Conservation (phyloP, 2,797 vertebrate species). For the Eulemur coronatus region DNA sequence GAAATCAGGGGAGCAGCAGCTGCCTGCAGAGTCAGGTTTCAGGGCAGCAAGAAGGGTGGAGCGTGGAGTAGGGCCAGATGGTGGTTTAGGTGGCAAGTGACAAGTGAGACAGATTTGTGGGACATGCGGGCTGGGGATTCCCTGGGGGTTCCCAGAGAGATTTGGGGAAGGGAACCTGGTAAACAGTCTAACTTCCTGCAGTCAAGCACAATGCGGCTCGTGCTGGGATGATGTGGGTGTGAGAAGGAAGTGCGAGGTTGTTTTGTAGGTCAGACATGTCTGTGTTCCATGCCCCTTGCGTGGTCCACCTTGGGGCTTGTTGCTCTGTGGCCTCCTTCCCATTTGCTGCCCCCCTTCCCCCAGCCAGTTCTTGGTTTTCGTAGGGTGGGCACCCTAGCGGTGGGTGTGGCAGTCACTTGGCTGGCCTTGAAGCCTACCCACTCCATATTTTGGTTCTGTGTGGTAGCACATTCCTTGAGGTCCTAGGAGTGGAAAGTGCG, state of each 20-base stretch:
- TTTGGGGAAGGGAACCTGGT: background rate
- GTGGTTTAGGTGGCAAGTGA: background rate
- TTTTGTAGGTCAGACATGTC: background rate
- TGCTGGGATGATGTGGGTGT: background rate
- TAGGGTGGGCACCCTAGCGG: background rate
- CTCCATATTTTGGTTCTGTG: background rate
- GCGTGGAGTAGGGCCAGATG: background rate
- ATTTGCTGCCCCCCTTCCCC: background rate
- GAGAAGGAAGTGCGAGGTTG: background rate
- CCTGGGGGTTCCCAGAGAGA: background rate
- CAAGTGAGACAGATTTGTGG: background rate
- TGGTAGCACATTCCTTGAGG: background rate
- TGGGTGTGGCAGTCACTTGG: no score
- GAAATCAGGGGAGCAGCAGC: background rate
- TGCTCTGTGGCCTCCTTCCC: background rate
- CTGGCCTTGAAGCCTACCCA: background rate
- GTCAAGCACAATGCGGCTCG: background rate
- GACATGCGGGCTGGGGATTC: conserved; percentile 10
- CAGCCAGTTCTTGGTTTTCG: background rate
- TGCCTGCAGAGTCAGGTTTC: conserved; percentile 32
- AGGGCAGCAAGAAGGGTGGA: background rate
- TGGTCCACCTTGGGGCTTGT: background rate
- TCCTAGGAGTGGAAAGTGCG: background rate
- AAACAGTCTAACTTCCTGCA: background rate
- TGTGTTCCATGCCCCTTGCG: background rate